Evolutionary conservation across 2,113 vertebrate genomes (phyloP), one percentile per base, ranked within the genome.

Genomic region (Pyrgilauda ruficollis): DNA sequence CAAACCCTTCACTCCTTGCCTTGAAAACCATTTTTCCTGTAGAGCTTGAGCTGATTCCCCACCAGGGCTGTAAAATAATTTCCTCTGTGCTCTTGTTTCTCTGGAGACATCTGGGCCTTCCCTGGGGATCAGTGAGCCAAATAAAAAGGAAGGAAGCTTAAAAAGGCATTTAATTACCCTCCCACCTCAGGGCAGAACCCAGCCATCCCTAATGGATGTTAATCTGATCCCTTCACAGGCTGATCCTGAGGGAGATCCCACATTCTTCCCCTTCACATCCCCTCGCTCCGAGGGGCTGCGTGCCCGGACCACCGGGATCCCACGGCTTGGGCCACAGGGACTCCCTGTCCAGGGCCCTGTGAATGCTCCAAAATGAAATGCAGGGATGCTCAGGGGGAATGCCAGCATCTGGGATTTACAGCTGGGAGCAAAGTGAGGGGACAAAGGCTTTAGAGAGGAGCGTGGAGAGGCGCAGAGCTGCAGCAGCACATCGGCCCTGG

Each of bases 231-330:
- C 10, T 77, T 52, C 74, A 19, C 49, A 63, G 49, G 28, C 37
- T 20, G 18, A 24, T 70, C 74, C 79, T 1, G 6, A 21, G 28
- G 43, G 47, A 44, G 13, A 39, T 13, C 4, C 69, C 5, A 3
- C 4, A 0, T 41, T 86, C 44, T 62, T 62, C 24, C 24, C 24
- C 26, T 17, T 30, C 28, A 49, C 49, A 49, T 5, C 61, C n/a
- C 33, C 61, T 78, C 0, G 0, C 27, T 63, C n/a, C 0, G 0
- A 39, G 63, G 43, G 22, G 14, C 26, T 52, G 39, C 0, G 0
- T 73, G 47, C 33, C 39, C 0, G 0, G 49, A 22, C 12, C 33
- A 2, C 0, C 2, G n/a, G 8, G 13, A 31, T 30, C 26, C 11
- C 39, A 7, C 0, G 0, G 1, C 28, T n/a, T 33, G 37, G 80